phyloP scores from a whole-genome alignment of 1,140 invertebrate species.

The Alviniconcha marisindica region DNA sequence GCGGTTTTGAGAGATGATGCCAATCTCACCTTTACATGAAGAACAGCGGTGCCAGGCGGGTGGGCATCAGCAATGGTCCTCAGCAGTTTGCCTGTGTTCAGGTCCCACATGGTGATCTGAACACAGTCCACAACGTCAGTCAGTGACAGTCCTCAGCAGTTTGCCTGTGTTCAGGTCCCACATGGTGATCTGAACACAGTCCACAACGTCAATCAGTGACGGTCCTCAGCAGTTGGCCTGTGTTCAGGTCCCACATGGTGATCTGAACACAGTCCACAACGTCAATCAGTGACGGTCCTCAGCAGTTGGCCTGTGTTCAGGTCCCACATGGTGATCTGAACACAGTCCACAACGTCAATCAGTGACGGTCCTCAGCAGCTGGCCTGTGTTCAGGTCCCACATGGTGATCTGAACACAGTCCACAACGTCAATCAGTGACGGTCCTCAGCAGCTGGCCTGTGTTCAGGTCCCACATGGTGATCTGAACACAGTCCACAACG shows the following conservation, averaged over 20 bases:
- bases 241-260: constrained; percentile 57
- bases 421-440: constrained; percentile 87
- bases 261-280: too few relatives aligned
- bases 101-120: constrained; percentile 79
- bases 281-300: constrained; percentile 72
- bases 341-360: too few relatives aligned
- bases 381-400: neutral
- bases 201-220: constrained; percentile 81
- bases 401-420: neutral
- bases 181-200: constrained; percentile 75
- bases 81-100: constrained; percentile 81
- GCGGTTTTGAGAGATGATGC: too few relatives aligned
- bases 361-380: neutral
- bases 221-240: constrained; percentile 83
- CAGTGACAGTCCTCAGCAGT: constrained; percentile 87
- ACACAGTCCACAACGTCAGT: constrained; percentile 67
- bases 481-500: constrained; percentile 56
- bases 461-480: constrained; percentile 78
- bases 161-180: constrained; percentile 78
- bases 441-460: constrained; percentile 83
- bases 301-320: constrained; percentile 81
- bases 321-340: too few relatives aligned
- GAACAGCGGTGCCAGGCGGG: constrained; percentile 89
- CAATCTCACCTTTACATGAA: constrained; percentile 85
- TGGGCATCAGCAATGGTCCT: constrained; percentile 90